These are phyloP conservation scores for Cichlasoma orientale DNA, from an alignment of 2,797 vertebrate genomes.

Conservation along the genomic window DNA sequence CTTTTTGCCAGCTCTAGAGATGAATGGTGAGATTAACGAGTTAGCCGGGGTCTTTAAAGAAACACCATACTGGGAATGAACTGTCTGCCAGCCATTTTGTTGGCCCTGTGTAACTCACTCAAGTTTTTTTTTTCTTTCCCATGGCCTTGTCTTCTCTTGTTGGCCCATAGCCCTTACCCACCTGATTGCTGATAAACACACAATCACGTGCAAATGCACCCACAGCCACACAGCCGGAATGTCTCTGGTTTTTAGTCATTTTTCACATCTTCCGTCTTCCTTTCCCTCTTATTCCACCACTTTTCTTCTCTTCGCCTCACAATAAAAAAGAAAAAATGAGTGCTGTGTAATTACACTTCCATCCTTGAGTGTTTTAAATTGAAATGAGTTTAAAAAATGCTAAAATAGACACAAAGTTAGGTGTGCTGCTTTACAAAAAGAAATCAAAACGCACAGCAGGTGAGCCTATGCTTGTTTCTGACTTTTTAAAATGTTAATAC, in stretches of 20 bases:
- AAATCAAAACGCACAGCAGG: neutral
- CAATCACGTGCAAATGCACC: neutral
- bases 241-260: neutral
- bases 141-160: constrained; percentile 38
- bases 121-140: constrained; percentile 46
- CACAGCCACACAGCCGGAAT: neutral
- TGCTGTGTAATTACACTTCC: constrained; percentile 5
- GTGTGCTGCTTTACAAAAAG: neutral
- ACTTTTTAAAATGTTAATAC: neutral
- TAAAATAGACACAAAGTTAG: neutral
- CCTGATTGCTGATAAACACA: constrained; percentile 19
- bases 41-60: constrained; percentile 59
- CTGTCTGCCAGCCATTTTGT: constrained; percentile 54
- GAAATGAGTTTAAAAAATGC: neutral
- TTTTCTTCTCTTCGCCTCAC: constrained; percentile 1
- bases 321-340: neutral
- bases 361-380: constrained; percentile 2
- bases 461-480: neutral
- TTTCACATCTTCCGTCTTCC: neutral
- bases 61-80: constrained; percentile 33
- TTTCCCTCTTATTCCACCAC: neutral
- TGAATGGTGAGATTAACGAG: constrained; percentile 65
- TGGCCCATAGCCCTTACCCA: constrained; percentile 28
- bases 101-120: constrained; percentile 35
- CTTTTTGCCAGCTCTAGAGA: constrained; percentile 43